phyloP scores from a whole-genome alignment of 2,888 invertebrate species.

The Meteorus cinctellus region DNA sequence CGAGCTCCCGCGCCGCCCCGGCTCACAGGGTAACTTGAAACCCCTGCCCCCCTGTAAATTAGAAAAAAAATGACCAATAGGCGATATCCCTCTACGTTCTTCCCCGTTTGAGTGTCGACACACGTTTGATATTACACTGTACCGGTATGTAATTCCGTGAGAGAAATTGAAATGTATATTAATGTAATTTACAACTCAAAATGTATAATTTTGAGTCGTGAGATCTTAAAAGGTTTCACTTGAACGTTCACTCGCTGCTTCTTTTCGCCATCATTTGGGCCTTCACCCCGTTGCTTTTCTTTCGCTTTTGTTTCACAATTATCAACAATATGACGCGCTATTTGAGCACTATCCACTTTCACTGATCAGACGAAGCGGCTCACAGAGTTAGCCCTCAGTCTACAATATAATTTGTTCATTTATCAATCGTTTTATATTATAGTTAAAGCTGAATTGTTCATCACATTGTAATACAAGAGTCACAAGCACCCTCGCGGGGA shows the following conservation, averaged over 20 bases:
- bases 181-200: neutral
- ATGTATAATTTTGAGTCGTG: neutral
- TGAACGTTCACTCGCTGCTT: conserved; percentile 25
- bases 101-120: conserved; percentile 48
- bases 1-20: conserved; percentile 79
- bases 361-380: neutral
- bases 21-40: conserved; percentile 72
- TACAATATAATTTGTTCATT: conserved; percentile 19
- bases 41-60: conserved; percentile 44
- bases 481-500: conserved; percentile 40
- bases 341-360: conserved; percentile 31
- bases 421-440: conserved; percentile 13
- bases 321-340: conserved; percentile 10
- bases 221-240: neutral
- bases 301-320: neutral
- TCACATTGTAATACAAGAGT: neutral
- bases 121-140: conserved; percentile 36
- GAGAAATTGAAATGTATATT: neutral
- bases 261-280: conserved; percentile 28
- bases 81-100: conserved; percentile 45
- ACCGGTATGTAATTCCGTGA: conserved; percentile 1
- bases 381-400: neutral
- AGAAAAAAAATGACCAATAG: conserved; percentile 43
- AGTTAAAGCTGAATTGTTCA: neutral
- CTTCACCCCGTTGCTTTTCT: conserved; percentile 25